Evolutionary conservation across 2,797 vertebrate species (phyloP), one percentile per base, ranked within the genome.

Genomic region (Gymnothorax reevesii): DNA sequence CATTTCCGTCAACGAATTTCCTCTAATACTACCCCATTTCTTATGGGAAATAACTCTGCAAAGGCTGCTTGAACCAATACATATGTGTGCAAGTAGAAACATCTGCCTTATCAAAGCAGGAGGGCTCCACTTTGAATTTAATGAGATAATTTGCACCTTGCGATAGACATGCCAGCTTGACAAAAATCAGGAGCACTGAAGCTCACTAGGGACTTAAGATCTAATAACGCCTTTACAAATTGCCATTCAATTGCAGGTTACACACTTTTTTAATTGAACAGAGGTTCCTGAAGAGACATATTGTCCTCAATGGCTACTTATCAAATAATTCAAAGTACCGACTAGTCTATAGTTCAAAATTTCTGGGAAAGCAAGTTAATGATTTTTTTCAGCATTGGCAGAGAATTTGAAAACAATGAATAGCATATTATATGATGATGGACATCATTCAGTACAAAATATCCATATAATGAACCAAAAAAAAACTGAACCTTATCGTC

Each of bases 31-130:
- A 89, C 89, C 86, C 86, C 82, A 92, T 90, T 92, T 91, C 92
- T 88, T 87, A 88, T 17, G 9, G 54, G 57, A 84, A 9, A 84
- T 57, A 84, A 52, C 57, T 20, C 49, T 49, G n/a, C 60, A 60
- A 12, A 42, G 59, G 27, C 83, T 84, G 80, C 75, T 88, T 77
- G 79, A 91, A 90, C 89, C 92, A 91, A 89, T 90, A 91, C 83
- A 89, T 22, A 52, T 86, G 90, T 90, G 90, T 91, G 92, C 89
- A 90, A 91, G 88, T 89, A 83, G 88, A 89, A 92, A 87, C 92
- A 91, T 92, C 94, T 94, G 93, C 91, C 88, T 91, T 87, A 86
- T 88, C 88, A 80, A 54, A 88, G 89, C 87, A 91, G 90, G 89
- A 55, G 90, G 87, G 91, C 87, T 60, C 83, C 71, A 64, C 86